Conservation (phyloP, 2,113 vertebrate genomes). For the Motacilla alba region DNA sequence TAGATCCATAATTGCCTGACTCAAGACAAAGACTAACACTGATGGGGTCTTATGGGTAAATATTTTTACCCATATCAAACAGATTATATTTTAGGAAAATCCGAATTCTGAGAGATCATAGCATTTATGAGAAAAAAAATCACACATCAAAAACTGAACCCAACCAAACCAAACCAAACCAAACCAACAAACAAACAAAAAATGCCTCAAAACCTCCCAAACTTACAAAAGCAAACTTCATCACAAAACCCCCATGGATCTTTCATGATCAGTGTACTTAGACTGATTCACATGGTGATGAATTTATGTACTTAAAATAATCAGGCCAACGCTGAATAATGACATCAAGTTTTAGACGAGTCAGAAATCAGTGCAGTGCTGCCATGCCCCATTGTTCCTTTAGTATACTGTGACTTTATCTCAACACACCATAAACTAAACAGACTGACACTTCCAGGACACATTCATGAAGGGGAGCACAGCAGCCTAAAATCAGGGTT, state of each 20-base stretch:
- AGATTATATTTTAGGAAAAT: not conserved
- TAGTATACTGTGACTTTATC: not conserved
- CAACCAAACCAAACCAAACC: not conserved
- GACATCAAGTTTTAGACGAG: not conserved
- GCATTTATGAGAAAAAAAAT: not conserved
- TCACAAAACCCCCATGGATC: not conserved
- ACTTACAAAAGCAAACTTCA: not conserved
- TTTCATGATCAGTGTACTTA: not conserved
- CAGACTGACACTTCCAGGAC: conserved; percentile 25
- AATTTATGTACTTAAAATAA: not conserved
- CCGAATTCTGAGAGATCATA: not conserved
- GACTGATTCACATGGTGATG: not conserved
- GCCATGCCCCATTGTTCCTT: conserved; percentile 15
- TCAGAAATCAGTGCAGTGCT: not conserved
- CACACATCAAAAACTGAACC: not conserved
- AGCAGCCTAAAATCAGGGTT: not conserved
- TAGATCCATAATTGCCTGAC: not conserved
- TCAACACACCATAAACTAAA: not conserved
- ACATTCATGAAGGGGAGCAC: not conserved
- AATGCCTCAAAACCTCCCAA: not conserved
- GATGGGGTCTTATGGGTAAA: not conserved
- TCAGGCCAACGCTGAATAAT: not conserved
- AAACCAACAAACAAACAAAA: not conserved
- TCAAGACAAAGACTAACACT: not conserved
- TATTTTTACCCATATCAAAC: not conserved